These are phyloP conservation scores for Eulemur macaco DNA, from an alignment of 2,113 vertebrate genomes.

Conservation along the genomic window DNA sequence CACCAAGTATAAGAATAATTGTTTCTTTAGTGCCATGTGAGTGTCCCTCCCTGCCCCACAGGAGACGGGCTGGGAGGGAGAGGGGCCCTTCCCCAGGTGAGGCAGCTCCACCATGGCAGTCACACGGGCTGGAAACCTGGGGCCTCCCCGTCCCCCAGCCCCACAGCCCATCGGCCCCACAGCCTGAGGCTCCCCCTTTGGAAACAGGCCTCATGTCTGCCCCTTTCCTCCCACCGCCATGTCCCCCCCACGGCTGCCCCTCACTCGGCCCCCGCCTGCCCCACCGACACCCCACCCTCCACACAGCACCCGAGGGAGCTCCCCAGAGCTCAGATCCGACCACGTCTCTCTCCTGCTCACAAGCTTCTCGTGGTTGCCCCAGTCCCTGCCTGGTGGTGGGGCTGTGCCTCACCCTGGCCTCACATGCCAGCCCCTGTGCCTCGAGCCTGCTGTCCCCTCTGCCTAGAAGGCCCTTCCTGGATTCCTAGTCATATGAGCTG, in stretches of 20 bases:
- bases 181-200: neutral
- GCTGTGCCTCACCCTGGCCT: no score
- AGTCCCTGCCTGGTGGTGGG: neutral
- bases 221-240: neutral
- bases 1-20: neutral
- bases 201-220: neutral
- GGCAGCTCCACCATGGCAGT: no score
- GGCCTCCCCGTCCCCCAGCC: neutral
- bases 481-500: neutral
- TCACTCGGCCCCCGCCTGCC: neutral
- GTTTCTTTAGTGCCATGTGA: neutral
- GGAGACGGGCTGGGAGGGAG: neutral
- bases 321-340: neutral
- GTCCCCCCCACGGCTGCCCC: no score
- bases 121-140: neutral
- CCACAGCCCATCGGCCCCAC: no score
- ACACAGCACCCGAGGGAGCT: neutral
- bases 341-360: no score
- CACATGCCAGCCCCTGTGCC: neutral
- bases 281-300: fast-evolving
- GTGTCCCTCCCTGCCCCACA: neutral
- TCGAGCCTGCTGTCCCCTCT: neutral
- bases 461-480: neutral
- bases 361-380: fast-evolving
- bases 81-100: no score